A percentile compares a stretch with the other conserved stretches of the same genome.
Evolutionary conservation across 2,888 invertebrate species (phyloP).

Genomic region (Eulithis testata): DNA sequence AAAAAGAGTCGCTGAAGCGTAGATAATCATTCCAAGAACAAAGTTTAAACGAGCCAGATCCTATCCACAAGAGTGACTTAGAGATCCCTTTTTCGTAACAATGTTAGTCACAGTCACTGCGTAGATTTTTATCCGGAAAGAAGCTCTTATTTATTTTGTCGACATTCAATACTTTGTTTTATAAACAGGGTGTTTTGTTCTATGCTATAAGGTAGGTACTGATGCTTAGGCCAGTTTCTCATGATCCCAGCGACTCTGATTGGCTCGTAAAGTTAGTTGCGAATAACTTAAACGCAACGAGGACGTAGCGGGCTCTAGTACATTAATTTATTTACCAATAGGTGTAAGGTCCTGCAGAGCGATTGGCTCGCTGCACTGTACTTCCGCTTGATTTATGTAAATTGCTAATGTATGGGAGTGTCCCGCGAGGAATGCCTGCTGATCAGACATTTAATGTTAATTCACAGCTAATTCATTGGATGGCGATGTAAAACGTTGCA

Average conservation of each 20-base stretch:
- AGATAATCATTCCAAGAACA: conserved; percentile 30
- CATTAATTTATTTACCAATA: conserved; percentile 56
- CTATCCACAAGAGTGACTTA: conserved; percentile 34
- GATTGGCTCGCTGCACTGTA: conserved; percentile 47
- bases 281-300: conserved; percentile 34
- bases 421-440: conserved; percentile 50
- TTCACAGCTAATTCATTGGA: conserved; percentile 37
- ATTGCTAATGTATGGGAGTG: conserved; percentile 56
- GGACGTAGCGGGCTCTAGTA: conserved; percentile 32
- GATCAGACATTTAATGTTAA: conserved; percentile 40
- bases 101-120: conserved; percentile 27
- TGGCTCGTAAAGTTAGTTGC: conserved; percentile 33
- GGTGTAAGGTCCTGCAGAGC: conserved; percentile 52
- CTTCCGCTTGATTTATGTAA: conserved; percentile 67
- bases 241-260: conserved; percentile 28
- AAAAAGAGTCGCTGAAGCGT: conserved; percentile 38
- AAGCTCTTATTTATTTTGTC: conserved; percentile 21
- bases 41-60: conserved; percentile 29
- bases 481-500: conserved; percentile 7
- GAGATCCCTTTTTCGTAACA: conserved; percentile 34
- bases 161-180: conserved; percentile 21
- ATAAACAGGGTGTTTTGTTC: conserved; percentile 10
- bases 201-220: conserved; percentile 20
- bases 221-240: conserved; percentile 18
- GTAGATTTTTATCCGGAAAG: conserved; percentile 25